Evolutionary conservation across 2,888 invertebrate species (phyloP), one percentile per base, ranked within the genome.

Genomic region (Polyploca ridens): DNA sequence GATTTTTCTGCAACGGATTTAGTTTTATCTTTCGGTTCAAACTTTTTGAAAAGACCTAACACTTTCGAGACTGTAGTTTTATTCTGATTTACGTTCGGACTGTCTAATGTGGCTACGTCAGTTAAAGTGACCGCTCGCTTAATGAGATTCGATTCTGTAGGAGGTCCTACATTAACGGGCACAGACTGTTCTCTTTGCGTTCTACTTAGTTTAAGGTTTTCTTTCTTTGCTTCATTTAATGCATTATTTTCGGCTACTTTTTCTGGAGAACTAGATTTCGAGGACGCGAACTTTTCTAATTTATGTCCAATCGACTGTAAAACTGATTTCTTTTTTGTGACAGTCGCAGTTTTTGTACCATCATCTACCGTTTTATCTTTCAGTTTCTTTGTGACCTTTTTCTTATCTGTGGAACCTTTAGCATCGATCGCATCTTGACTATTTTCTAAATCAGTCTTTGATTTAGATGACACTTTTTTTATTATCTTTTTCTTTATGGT

Each of bases 231-330:
- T 44, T 87, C 87, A 66, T 66, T 82, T 33, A 76, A 77, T 63
- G 77, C 69, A 75, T 71, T 84, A 64, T 79, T 87, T 66, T 90
- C 89, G 64, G 81, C 71, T 73, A 70, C 85, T 85, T 96, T 92
- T 88, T 94, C 89, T 70, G 94, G 92, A 75, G 94, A 85, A 87
- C 90, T 85, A 70, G 90, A 85, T 79, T 94, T 94, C 68, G 90
- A 93, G 62, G 95, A 94, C 1, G 95, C 91, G 49, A 97, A 94
- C 83, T 96, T 97, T 86, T 97, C 97, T 79, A 96, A 94, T 84
- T 96, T 96, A 81, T 97, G 97, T 59, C 98, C 97, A 75, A 97
- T 95, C 0, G 96, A 96, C 81, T 97, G 97, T 57, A 97, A 90
- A 73, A 98, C 94, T 1, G 95, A 93, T 85, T 96, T 96, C 86